A percentile compares a stretch with the other conserved stretches of the same genome.
Conservation (phyloP, 2,113 vertebrate species). For the Phaetusa simplex region DNA sequence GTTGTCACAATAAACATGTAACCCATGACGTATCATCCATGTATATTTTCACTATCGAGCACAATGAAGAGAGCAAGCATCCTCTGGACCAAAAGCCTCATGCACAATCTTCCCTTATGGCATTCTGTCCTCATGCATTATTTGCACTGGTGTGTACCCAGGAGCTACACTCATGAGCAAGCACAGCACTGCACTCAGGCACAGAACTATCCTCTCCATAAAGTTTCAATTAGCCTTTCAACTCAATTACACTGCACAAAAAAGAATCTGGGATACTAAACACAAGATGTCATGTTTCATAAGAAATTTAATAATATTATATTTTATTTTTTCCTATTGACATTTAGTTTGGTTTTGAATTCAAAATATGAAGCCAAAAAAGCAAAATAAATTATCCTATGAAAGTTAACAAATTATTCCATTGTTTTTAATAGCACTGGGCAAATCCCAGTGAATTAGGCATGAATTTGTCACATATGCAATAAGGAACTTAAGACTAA, state of each 20-base stretch:
- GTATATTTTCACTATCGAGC: neutral
- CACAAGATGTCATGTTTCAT: conserved; percentile 10
- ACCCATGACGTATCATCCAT: neutral
- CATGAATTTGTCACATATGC: conserved; percentile 38
- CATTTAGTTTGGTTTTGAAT: conserved; percentile 63
- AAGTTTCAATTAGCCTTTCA: conserved; percentile 54
- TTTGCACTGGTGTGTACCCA: neutral
- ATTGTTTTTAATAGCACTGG: conserved; percentile 56
- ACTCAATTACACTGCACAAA: neutral
- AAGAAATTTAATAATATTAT: conserved; percentile 27
- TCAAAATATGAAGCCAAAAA: conserved; percentile 43
- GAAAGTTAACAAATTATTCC: conserved; percentile 65
- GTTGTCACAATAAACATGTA: conserved; percentile 3
- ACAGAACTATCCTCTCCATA: neutral
- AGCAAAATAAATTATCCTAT: conserved; percentile 29
- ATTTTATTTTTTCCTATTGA: conserved; percentile 63
- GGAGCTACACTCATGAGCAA: neutral
- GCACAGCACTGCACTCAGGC: neutral
- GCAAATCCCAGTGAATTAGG: conserved; percentile 51
- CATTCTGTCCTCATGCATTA: neutral
- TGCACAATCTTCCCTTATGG: neutral
- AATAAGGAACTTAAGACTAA: conserved; percentile 35
- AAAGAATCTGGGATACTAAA: neutral
- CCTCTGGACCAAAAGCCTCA: neutral
- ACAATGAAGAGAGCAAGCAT: neutral